Base-by-base conservation (phyloP, 2,888 invertebrate species). In the Parnassius orleans region DNA sequence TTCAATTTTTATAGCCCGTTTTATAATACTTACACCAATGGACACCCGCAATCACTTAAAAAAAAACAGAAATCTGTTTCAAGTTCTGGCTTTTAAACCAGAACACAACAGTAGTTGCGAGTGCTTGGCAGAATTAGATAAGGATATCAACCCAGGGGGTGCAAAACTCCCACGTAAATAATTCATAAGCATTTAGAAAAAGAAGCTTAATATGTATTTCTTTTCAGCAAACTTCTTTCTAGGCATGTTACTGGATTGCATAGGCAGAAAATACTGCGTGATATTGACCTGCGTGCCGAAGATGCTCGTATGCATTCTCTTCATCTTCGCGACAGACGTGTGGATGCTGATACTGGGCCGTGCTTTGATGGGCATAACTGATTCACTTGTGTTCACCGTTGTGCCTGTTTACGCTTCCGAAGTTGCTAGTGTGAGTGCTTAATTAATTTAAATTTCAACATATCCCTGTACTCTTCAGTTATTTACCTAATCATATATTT, bases 401-500 rank as follows among this genome's bases (percentile, higher is more conserved):
- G 69, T 75, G 1, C 71, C 77, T 0, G 72, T 72, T 15, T 79
- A 77, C 42, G 66, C 72, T 5, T 66, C 76, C 1, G 79, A 77
- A 66, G 69, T 77, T 33, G 74, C 77, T 10, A 69, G 72, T 64
- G 79, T 79, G 66, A 75, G 77, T 72, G 14, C 14, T 42, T 10
- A 24, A 15, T 50, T 50, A 15, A 15, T 50, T 3, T 15, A 50
- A 14, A 50, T 19, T 2, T 10, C 9, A 15, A 9, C 15, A 15
- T 50, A 50, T 15, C 10, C 10, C 0, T 48, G 9, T 48, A 2
- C 9, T 14, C 9, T 14, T 48, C 14, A 14, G n/a, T n/a, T n/a
- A n/a, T n/a, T 3, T 10, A 51, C 19, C 10, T 2, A 3, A 9
- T 51, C 2, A 1, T 19, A 19, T 19, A 19, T 19, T 19, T 19